These are phyloP conservation scores for Thera obeliscata DNA, from an alignment of 2,888 invertebrate genomes.

Conservation along the genomic window DNA sequence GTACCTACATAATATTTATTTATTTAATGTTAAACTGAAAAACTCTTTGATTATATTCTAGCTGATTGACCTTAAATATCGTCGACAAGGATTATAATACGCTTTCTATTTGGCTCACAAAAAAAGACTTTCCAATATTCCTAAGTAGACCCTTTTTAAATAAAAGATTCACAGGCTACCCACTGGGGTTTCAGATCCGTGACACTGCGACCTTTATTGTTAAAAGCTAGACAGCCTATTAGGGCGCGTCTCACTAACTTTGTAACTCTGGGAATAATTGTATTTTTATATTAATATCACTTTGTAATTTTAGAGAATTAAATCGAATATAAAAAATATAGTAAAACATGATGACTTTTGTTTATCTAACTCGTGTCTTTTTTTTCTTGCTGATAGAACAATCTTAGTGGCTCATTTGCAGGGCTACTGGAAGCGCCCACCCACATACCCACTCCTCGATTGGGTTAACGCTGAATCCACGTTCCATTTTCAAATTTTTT, in stretches of 20 bases:
- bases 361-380: too few species aligned
- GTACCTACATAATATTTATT: too few species aligned
- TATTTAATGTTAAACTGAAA: slow-evolving; percentile 5
- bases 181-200: slow-evolving; percentile 30
- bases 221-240: slow-evolving; percentile 31
- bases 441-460: too few species aligned
- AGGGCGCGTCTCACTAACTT: slow-evolving; percentile 5
- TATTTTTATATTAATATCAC: too few species aligned
- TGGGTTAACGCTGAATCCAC: too few species aligned
- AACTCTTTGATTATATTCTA: slow-evolving; percentile 8
- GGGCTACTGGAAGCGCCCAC: too few species aligned
- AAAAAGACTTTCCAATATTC: slow-evolving; percentile 37
- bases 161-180: slow-evolving; percentile 37
- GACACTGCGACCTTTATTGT: slow-evolving; percentile 33
- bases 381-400: too few species aligned
- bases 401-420: too few species aligned
- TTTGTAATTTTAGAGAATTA: background rate
- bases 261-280: background rate
- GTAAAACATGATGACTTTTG: too few species aligned
- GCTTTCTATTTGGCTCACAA: slow-evolving; percentile 10
- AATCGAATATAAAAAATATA: background rate
- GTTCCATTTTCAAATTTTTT: too few species aligned
- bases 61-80: slow-evolving; percentile 13
- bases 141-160: slow-evolving; percentile 32
- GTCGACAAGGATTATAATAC: slow-evolving; percentile 17